Base-by-base conservation (phyloP, 1,140 invertebrate species). In the Drosophila orena region DNA sequence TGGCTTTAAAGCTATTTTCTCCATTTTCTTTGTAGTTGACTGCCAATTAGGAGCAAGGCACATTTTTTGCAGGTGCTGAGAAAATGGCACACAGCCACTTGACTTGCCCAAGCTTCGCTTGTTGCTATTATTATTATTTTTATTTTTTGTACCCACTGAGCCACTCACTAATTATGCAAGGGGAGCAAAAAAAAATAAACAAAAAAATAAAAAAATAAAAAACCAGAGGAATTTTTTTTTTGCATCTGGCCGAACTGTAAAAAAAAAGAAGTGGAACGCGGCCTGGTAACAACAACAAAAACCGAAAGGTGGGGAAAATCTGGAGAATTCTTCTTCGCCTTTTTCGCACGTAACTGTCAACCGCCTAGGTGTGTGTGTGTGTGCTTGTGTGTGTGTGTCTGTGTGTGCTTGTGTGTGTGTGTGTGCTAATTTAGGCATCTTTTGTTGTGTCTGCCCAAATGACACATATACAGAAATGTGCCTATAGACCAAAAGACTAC, bases 121-220 rank as follows among this genome's bases (percentile, higher is more conserved):
- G 70, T 75, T 56, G 54, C 60, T 80, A 52, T 27, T 60, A 47
- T 22, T 72, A 53, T 59, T 59, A n/a, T 60, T 30, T 30, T 30
- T 38, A 24, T 72, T 78, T 15, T 17, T 64, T 22, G 62, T 60
- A 62, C 58, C 79, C 79, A 84, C 80, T 79, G 71, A 83, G 80
- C 80, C 83, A 88, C 81, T 86, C 79, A 88, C 81, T 86, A 86
- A 86, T 86, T 86, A 86, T 86, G 81, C 81, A 86, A 78, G 75
- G 50, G 34, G 30, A 59, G 65, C 10, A 70, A 78, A 50, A 55
- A 62, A 14, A 3, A 4, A 0, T 4, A 12, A 68, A 42, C n/a
- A n/a, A n/a, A n/a, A n/a, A n/a, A n/a, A n/a, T n/a, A n/a, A n/a
- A n/a, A n/a, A n/a, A n/a, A n/a, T n/a, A 43, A 43, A 43, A 42